These are phyloP conservation scores for Pseudonaja textilis DNA, from an alignment of 2,113 vertebrate genomes.

Conservation along the genomic window DNA sequence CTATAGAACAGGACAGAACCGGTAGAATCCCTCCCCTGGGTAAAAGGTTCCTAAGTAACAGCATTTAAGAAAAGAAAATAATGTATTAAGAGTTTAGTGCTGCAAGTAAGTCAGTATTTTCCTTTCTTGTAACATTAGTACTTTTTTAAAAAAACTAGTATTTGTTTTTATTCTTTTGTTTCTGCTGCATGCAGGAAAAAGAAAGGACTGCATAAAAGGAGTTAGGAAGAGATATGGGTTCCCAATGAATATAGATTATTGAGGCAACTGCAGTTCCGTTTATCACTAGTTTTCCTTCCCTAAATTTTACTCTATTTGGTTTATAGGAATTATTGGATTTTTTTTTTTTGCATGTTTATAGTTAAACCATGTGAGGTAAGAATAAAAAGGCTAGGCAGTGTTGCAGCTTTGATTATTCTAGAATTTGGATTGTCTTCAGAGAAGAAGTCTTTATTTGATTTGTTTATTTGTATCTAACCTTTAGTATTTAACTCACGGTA, in stretches of 20 bases:
- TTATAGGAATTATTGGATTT: slow-evolving; percentile 1
- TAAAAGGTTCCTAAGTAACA: not conserved
- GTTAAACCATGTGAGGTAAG: not conserved
- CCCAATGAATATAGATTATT: slow-evolving; percentile 22
- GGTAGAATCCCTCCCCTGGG: too few relatives aligned
- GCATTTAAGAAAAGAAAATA: not conserved
- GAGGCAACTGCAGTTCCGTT: slow-evolving; percentile 27
- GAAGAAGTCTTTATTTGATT: not conserved
- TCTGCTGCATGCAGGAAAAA: slow-evolving; percentile 53
- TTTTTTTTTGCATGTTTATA: slow-evolving; percentile 30
- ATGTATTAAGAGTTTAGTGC: not conserved
- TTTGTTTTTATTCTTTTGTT: slow-evolving; percentile 42
- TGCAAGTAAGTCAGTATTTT: slow-evolving; percentile 41
- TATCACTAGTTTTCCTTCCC: slow-evolving; percentile 52
- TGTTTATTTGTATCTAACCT: too few relatives aligned
- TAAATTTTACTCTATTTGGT: slow-evolving; percentile 16
- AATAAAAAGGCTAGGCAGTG: slow-evolving; percentile 8
- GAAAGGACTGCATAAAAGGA: slow-evolving; percentile 48
- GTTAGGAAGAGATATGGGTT: slow-evolving; percentile 38
- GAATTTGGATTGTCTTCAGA: not conserved
- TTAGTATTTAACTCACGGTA: too few relatives aligned
- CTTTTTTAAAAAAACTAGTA: slow-evolving; percentile 57
- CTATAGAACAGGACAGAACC: too few relatives aligned
- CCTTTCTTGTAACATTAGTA: slow-evolving; percentile 39
- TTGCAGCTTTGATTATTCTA: not conserved